phyloP scores from a whole-genome alignment of 2,888 invertebrate species.

The Yponomeuta plumbellus region DNA sequence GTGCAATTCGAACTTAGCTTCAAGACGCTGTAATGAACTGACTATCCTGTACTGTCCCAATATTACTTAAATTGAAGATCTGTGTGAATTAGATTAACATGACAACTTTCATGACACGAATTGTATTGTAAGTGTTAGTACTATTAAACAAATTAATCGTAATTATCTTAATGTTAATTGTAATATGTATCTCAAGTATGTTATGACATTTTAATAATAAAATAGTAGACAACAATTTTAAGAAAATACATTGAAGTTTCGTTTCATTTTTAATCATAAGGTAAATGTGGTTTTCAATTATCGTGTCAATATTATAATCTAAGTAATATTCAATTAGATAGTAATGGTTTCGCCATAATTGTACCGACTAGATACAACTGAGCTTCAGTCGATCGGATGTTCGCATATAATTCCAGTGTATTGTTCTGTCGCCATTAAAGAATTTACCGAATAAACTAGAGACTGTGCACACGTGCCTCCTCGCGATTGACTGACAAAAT shows the following conservation, averaged over 20 bases:
- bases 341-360: conserved; percentile 54
- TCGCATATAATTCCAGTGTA: conserved; percentile 59
- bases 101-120: conserved; percentile 26
- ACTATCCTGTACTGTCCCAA: conserved; percentile 3
- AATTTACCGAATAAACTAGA: conserved; percentile 44
- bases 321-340: conserved; percentile 55
- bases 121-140: conserved; percentile 43
- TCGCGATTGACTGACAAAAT: too few species aligned
- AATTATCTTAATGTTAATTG: conserved; percentile 40
- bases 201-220: conserved; percentile 43
- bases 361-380: conserved; percentile 53
- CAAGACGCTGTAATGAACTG: neutral
- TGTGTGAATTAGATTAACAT: conserved; percentile 25
- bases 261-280: conserved; percentile 35
- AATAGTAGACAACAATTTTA: conserved; percentile 37
- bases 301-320: conserved; percentile 60
- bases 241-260: conserved; percentile 29
- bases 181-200: conserved; percentile 46
- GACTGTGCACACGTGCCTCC: conserved; percentile 29
- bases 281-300: conserved; percentile 62
- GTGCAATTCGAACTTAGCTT: neutral
- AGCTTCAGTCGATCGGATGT: conserved; percentile 57
- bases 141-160: conserved; percentile 53
- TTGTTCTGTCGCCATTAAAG: conserved; percentile 67
- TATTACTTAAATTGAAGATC: neutral